These are phyloP conservation scores for Ciconia maguari DNA, from an alignment of 2,113 vertebrate genomes.

Conservation along the genomic window DNA sequence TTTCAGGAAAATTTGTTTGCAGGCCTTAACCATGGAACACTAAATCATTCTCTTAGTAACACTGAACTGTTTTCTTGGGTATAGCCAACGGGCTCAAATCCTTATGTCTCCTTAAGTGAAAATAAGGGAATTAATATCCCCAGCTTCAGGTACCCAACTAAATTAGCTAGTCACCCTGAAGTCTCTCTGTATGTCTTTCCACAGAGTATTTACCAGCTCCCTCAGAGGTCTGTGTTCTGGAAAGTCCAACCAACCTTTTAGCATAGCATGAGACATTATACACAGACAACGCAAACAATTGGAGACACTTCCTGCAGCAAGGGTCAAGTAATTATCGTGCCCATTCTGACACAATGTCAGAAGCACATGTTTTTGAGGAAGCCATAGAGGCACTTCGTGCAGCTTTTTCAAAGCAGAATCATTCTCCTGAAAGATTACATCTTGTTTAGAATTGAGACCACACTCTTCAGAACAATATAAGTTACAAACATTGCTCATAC, in stretches of 20 bases:
- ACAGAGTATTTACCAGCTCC: not conserved
- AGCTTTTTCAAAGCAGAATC: not conserved
- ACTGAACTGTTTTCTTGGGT: not conserved
- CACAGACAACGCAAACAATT: not conserved
- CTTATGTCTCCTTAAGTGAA: not conserved
- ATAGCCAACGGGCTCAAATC: not conserved
- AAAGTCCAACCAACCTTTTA: not conserved
- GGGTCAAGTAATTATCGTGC: not conserved
- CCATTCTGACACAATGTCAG: not conserved
- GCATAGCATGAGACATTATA: not conserved
- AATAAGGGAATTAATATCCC: not conserved
- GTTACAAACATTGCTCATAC: not conserved
- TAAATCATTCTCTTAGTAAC: not conserved
- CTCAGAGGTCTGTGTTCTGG: not conserved
- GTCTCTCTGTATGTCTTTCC: not conserved
- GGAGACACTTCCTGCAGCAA: not conserved
- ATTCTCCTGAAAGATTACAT: not conserved
- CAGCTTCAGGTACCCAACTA: not conserved
- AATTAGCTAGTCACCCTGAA: not conserved
- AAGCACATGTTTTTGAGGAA: not conserved
- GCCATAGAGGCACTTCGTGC: not conserved
- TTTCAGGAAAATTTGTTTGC: not conserved
- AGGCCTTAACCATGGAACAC: accelerated
- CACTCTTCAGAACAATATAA: not conserved
- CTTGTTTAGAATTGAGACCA: not conserved